Percentiles rank a stretch among this genome's conserved stretches.
phyloP scores from a whole-genome alignment of 1,140 invertebrate species.

The Magallana angulata region DNA sequence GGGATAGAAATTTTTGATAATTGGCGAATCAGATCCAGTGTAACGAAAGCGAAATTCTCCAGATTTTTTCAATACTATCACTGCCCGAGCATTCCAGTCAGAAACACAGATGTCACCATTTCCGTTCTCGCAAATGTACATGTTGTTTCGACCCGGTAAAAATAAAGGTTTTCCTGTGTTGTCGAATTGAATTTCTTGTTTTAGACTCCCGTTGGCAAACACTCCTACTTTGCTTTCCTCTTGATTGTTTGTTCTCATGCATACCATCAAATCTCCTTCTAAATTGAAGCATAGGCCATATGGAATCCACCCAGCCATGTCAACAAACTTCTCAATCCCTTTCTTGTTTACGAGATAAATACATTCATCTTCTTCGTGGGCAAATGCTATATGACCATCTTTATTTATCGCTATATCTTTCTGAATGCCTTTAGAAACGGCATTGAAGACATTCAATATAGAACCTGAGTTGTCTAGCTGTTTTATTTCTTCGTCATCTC shows the following conservation, averaged over 20 bases:
- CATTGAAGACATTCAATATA: neutral
- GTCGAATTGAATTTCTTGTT: conserved; percentile 11
- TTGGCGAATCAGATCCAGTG: neutral
- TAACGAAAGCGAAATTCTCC: conserved; percentile 11
- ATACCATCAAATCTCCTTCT: neutral
- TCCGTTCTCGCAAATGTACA: conserved; percentile 10
- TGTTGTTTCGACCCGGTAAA: neutral
- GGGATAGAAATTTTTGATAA: neutral
- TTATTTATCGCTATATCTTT: conserved; percentile 9
- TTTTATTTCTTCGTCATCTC: neutral
- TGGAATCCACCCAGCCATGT: neutral
- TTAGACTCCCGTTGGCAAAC: neutral
- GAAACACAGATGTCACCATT: conserved; percentile 21
- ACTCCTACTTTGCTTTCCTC: neutral
- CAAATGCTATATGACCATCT: neutral
- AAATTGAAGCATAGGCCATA: neutral
- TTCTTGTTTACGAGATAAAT: neutral
- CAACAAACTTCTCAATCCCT: neutral
- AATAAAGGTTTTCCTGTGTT: neutral
- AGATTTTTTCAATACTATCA: neutral
- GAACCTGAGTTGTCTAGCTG: neutral
- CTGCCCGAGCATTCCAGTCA: neutral
- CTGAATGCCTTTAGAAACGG: neutral
- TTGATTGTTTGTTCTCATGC: neutral
- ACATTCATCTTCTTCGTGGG: conserved; percentile 12